phyloP scores from a whole-genome alignment of 2,797 vertebrate genomes.

The Scarus forsteni region DNA sequence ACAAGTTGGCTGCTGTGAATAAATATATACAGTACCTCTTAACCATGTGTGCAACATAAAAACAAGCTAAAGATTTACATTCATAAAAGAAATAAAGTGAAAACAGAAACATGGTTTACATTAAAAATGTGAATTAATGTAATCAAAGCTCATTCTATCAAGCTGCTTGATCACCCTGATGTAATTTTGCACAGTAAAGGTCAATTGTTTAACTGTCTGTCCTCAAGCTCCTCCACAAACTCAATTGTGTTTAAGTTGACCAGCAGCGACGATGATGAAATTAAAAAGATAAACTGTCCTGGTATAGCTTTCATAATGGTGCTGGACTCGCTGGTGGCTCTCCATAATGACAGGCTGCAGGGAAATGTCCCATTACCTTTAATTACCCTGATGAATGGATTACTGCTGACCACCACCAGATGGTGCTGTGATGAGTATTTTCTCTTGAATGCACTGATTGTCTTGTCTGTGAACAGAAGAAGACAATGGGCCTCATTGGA shows the following conservation, averaged over 20 bases:
- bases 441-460: constrained; percentile 18
- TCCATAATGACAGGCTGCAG: constrained; percentile 56
- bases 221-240: constrained; percentile 38
- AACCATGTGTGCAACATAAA: too few relatives aligned
- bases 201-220: constrained; percentile 38
- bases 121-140: not conserved
- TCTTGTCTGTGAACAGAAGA: constrained; percentile 32
- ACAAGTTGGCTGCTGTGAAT: too few relatives aligned
- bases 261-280: constrained; percentile 34
- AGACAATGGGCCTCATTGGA: constrained; percentile 34
- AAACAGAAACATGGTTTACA: not conserved
- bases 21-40: too few relatives aligned
- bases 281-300: constrained; percentile 57
- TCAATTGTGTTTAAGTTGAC: constrained; percentile 38
- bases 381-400: constrained; percentile 59
- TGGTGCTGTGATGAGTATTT: constrained; percentile 58
- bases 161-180: constrained; percentile 19
- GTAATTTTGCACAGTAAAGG: constrained; percentile 26
- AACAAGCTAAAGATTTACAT: not conserved
- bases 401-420: constrained; percentile 60
- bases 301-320: constrained; percentile 44
- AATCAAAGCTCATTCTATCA: not conserved
- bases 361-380: constrained; percentile 54
- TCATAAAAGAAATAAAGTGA: not conserved
- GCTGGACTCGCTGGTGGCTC: constrained; percentile 37